Percentiles rank a stretch among this genome's conserved stretches.
Conservation (phyloP, 2,888 invertebrate genomes). For the Microplitis manilae region DNA sequence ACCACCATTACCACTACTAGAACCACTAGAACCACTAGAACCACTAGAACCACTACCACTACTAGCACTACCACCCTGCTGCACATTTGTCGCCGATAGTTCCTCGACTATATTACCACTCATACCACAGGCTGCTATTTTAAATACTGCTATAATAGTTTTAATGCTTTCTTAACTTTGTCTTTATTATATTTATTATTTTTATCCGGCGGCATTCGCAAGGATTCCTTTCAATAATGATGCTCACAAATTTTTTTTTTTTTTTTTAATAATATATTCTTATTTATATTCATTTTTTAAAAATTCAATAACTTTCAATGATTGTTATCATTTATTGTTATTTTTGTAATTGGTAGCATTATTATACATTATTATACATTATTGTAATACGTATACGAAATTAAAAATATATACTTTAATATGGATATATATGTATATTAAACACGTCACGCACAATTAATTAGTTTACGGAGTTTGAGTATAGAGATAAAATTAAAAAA, state of each 20-base stretch:
- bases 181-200: conserved; percentile 10
- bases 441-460: too few relatives aligned
- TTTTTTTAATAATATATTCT: background rate
- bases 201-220: conserved; percentile 55
- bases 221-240: conserved; percentile 47
- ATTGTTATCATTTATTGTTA: too few relatives aligned
- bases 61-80: background rate
- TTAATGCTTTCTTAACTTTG: background rate
- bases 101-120: background rate
- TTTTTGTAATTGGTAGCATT: too few relatives aligned
- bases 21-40: background rate
- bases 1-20: conserved; percentile 55
- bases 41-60: background rate
- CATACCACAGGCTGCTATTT: background rate
- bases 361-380: too few relatives aligned
- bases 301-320: too few relatives aligned
- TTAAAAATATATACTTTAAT: too few relatives aligned
- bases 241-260: background rate
- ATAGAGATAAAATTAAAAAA: background rate
- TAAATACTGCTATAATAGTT: background rate
- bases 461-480: too few relatives aligned
- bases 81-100: background rate
- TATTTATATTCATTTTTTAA: background rate
- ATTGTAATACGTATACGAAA: too few relatives aligned
- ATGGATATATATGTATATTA: too few relatives aligned